Base-by-base conservation (phyloP, 1,140 invertebrate genomes). In the Bactericera cockerelli region DNA sequence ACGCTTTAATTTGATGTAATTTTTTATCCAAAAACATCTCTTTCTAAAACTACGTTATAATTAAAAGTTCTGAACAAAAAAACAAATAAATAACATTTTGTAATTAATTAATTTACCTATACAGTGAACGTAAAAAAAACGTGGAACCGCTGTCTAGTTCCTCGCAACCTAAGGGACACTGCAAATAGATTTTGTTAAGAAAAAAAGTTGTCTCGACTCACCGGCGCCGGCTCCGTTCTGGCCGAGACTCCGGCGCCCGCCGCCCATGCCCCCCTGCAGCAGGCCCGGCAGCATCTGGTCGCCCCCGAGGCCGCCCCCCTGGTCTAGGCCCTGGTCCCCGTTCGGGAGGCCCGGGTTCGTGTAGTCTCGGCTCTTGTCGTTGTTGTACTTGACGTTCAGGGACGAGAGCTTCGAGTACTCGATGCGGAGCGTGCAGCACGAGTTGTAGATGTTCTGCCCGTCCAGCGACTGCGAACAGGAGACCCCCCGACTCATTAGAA, bases 381-480 rank as follows among this genome's bases (percentile, higher is more conserved):
- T 99, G 78, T 99, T 99, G 77, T 95, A 99, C 72, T 97, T 98
- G 31, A 99, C 94, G 75, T 98, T 98, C 62, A 99, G 77, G 61
- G 88, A 93, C 61, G 87, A 86, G 79, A 99, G 83, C 75, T 99
- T 99, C 65, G 92, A 96, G 77, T 95, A 99, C 74, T 99, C 96
- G 67, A 99, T 98, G 70, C 93, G 87, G 66, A 99, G 77, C n/a
- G 93, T 98, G 78, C 95, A 98, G 77, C 95, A 98, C 49, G 90
- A 93, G 74, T 95, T 98, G 81, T 98, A 99, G 67, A 99, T 96
- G 70, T 98, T 98, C 75, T 98, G 95, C 0, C 94, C 93, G 72
- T 99, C 93, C 64, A 99, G 76, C 38, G 89, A 83, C 83, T 93
- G 79, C 1, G 72, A 72, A 24, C 65, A 63, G 55, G 58, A 58